Conservation (phyloP, 2,797 vertebrate genomes). For the Epinephelus coioides region DNA sequence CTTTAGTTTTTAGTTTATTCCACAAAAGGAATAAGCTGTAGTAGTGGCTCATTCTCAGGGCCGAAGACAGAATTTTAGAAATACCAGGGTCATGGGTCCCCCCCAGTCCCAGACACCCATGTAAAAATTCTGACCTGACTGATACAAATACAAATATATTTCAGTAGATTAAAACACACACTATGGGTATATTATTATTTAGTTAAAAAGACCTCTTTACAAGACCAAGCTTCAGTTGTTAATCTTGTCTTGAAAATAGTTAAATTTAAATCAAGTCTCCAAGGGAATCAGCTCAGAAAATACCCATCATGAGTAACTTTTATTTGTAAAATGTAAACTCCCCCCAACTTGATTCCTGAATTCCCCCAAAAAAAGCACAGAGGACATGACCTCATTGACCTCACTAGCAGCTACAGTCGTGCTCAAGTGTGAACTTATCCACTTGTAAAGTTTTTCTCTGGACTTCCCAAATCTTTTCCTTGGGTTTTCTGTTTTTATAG, state of each 20-base stretch:
- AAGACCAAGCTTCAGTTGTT: neutral
- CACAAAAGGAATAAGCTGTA: neutral
- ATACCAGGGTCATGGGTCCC: neutral
- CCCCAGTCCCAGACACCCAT: neutral
- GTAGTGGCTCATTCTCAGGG: neutral
- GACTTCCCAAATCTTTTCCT: constrained; percentile 14
- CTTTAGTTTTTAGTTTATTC: neutral
- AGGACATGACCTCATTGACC: constrained; percentile 1
- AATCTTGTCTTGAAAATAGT: neutral
- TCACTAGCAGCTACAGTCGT: neutral
- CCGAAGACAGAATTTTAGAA: neutral
- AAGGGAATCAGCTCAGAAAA: neutral
- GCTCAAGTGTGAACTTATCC: neutral
- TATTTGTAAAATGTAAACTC: constrained; percentile 5
- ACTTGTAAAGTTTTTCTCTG: neutral
- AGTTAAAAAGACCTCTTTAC: neutral
- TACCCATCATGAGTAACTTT: neutral
- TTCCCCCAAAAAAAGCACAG: constrained; percentile 21
- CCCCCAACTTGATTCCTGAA: constrained; percentile 11
- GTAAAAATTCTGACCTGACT: neutral
- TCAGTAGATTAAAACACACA: neutral
- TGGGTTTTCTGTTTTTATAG: constrained; percentile 10
- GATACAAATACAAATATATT: neutral
- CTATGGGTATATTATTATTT: neutral
- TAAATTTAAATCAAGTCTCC: neutral